Evolutionary conservation across 2,113 vertebrate species (phyloP).

Genomic region (Notothenia rossii): DNA sequence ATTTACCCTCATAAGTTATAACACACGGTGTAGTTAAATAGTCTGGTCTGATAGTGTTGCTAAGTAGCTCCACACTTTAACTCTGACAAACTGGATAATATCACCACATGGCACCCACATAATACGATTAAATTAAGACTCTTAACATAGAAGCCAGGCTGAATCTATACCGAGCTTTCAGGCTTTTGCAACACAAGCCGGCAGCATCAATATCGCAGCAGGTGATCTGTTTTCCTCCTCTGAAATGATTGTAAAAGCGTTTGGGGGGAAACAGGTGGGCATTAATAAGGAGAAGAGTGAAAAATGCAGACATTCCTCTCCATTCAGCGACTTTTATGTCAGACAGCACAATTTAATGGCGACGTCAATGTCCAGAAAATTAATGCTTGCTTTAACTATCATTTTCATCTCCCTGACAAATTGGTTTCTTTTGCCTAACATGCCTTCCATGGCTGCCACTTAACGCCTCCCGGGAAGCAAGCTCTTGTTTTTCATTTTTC

Average conservation of each 20-base stretch:
- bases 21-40: conserved; percentile 4
- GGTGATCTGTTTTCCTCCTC: conserved; percentile 14
- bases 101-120: conserved; percentile 8
- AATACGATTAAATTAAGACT: conserved; percentile 7
- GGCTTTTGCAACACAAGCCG: neutral
- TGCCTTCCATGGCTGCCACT: conserved; percentile 43
- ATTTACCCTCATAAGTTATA: conserved; percentile 21
- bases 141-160: conserved; percentile 1
- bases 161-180: neutral
- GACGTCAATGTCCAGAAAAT: conserved; percentile 70
- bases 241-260: neutral
- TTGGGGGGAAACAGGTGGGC: conserved; percentile 35
- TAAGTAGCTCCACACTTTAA: conserved; percentile 20
- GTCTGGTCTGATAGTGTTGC: neutral
- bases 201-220: neutral
- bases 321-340: conserved; percentile 79
- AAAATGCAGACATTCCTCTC: conserved; percentile 69
- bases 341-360: conserved; percentile 74
- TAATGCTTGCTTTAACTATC: conserved; percentile 67
- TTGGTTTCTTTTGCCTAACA: conserved; percentile 55
- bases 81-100: conserved; percentile 22
- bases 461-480: conserved; percentile 8
- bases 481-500: conserved; percentile 47
- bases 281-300: conserved; percentile 70
- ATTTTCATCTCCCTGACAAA: conserved; percentile 75